phyloP scores from a whole-genome alignment of 1,140 invertebrate species.

The Solenopsis invicta region DNA sequence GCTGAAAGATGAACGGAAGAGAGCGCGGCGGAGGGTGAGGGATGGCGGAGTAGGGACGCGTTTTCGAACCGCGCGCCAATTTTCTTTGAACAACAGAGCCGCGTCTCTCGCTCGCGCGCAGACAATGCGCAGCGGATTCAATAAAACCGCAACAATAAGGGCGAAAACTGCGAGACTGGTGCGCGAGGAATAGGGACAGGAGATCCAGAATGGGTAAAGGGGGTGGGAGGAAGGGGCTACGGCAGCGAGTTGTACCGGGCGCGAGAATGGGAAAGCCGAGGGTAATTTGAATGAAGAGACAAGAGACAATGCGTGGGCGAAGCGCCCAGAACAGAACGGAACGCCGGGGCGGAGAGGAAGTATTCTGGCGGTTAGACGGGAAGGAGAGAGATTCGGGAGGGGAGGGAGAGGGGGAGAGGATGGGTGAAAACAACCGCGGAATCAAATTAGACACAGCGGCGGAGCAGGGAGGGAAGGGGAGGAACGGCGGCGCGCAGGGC shows the following conservation, averaged over 20 bases:
- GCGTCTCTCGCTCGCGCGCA: slow-evolving; percentile 81
- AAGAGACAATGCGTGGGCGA: slow-evolving; percentile 85
- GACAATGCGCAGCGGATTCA: slow-evolving; percentile 85
- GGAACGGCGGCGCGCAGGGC: slow-evolving; percentile 15
- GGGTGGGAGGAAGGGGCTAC: slow-evolving; percentile 39
- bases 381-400: slow-evolving; percentile 49
- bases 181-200: slow-evolving; percentile 56
- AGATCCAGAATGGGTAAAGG: slow-evolving; percentile 35
- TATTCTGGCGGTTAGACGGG: slow-evolving; percentile 39
- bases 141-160: slow-evolving; percentile 87
- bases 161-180: slow-evolving; percentile 76
- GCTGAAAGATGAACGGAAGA: slow-evolving; percentile 69
- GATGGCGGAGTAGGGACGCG: slow-evolving; percentile 27
- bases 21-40: background rate
- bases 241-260: slow-evolving; percentile 74
- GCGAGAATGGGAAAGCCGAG: slow-evolving; percentile 81
- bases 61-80: slow-evolving; percentile 80
- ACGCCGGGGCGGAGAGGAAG: slow-evolving; percentile 54
- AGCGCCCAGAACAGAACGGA: slow-evolving; percentile 72
- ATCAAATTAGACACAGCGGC: slow-evolving; percentile 84
- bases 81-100: slow-evolving; percentile 82
- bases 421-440: slow-evolving; percentile 86
- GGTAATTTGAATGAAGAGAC: slow-evolving; percentile 87
- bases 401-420: slow-evolving; percentile 64
- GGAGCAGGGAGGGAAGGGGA: slow-evolving; percentile 36